Evolutionary conservation across 2,888 invertebrate species (phyloP), one percentile per base, ranked within the genome.

Genomic region (Epistrophella euchroma): DNA sequence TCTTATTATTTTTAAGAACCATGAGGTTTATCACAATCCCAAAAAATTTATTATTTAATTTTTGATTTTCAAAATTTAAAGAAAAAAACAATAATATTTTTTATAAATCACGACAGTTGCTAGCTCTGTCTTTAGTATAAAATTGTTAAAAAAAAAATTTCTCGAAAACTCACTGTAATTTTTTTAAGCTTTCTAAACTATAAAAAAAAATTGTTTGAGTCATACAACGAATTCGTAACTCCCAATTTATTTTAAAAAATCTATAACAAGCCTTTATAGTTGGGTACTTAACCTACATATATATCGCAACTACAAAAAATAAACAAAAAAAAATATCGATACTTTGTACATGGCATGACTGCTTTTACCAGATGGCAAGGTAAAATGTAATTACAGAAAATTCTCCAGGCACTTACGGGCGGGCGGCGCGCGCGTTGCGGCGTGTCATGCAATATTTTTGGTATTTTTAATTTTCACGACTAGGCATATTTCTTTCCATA

Each of bases 321-420:
- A 55, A 7, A 47, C 22, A 25, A 56, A 32, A 28, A 28, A 28
- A 32, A 56, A 5, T 56, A 17, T 32, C 17, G 32, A 32, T 56
- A 32, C 32, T 32, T 17, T 28, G 40, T 56, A 66, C 52, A 45
- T 58, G 45, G 22, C 17, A 45, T 73, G 62, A 66, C 64, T 74
- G 56, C 70, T 74, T 78, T n/a, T 6, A 58, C 76, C 84, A 76
- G 76, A 76, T 85, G 84, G 72, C 72, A 35, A 72, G 84, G 72
- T 75, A 35, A 72, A 72, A 82, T 76, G 58, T 64, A 79, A 84
- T 79, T 84, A 66, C 60, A 62, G 45, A 83, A 84, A 79, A 79
- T 71, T 79, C 55, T 58, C 58, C 40, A 79, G 35, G 35, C 78
- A 35, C 28, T 45, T 45, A 13, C 19, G 47, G 60, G 60, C 5